Evolutionary conservation across 2,797 vertebrate species (phyloP).

Genomic region (Acestrorhynchus altus): DNA sequence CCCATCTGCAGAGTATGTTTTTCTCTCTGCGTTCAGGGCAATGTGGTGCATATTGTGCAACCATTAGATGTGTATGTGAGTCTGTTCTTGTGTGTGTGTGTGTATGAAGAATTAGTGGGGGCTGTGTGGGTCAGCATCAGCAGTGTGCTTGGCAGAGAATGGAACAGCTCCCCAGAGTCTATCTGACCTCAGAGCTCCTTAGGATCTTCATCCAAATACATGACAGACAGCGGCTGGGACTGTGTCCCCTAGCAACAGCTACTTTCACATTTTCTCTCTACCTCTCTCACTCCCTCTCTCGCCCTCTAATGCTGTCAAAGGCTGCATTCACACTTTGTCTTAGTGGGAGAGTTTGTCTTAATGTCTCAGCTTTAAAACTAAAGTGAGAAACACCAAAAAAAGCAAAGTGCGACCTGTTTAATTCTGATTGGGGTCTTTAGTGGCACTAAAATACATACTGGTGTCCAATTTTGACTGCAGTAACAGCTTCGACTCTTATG

Average conservation of each 20-base stretch:
- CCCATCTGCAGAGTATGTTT: conserved; percentile 37
- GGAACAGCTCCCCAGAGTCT: conserved; percentile 50
- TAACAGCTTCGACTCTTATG: too few relatives aligned
- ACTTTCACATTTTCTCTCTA: background rate
- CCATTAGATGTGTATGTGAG: conserved; percentile 27
- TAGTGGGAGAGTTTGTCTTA: background rate
- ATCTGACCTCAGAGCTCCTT: conserved; percentile 41
- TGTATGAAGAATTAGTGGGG: conserved; percentile 7
- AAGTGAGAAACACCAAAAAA: too few relatives aligned
- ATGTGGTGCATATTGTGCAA: conserved; percentile 29
- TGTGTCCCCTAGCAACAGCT: conserved; percentile 21
- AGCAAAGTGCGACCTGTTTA: background rate
- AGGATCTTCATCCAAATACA: conserved; percentile 49
- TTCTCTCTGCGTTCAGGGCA: conserved; percentile 31
- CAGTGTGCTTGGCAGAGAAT: conserved; percentile 26
- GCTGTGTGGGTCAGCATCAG: conserved; percentile 35
- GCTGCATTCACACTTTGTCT: background rate
- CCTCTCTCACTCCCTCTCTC: conserved; percentile 1
- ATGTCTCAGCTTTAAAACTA: too few relatives aligned
- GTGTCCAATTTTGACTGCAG: background rate
- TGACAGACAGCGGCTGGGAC: conserved; percentile 41
- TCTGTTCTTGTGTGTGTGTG: conserved; percentile 11
- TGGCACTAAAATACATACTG: background rate
- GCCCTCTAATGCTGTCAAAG: background rate
- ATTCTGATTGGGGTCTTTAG: background rate